These are phyloP conservation scores for Mythimna pallens DNA, from an alignment of 2,888 invertebrate genomes.

Conservation along the genomic window DNA sequence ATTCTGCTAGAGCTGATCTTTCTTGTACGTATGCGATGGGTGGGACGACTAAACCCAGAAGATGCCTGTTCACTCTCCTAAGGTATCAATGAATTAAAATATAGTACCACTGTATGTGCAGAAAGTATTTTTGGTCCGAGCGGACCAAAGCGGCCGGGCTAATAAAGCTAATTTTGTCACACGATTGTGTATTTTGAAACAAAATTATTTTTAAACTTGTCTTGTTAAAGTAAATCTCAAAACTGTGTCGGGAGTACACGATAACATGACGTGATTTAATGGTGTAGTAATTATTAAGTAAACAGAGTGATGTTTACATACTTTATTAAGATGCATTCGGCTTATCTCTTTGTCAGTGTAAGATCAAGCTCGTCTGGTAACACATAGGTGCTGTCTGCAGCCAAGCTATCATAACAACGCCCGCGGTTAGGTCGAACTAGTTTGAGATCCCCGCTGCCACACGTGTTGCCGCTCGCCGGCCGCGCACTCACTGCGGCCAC, in stretches of 20 bases:
- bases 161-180: not conserved
- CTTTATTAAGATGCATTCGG: not conserved
- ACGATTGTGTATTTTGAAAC: not conserved
- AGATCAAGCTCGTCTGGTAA: not conserved
- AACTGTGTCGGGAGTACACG: not conserved
- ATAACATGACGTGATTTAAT: not conserved
- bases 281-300: not conserved
- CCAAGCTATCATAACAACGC: too few species aligned
- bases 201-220: slow-evolving; percentile 1
- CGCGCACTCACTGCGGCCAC: too few species aligned
- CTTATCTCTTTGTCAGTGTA: slow-evolving; percentile 1
- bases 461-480: too few species aligned
- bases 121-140: not conserved
- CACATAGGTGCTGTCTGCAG: too few species aligned
- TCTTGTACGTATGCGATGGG: too few species aligned
- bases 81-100: too few species aligned
- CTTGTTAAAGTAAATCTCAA: not conserved
- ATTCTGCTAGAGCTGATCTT: too few species aligned
- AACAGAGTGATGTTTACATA: slow-evolving; percentile 24
- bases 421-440: too few species aligned
- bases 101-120: not conserved
- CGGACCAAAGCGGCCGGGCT: not conserved
- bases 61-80: too few species aligned
- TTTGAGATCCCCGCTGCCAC: too few species aligned
- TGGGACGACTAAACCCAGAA: too few species aligned